Percentiles rank a stretch among this genome's conserved stretches.
These are phyloP conservation scores for Delphinus delphis DNA, from an alignment of 2,113 vertebrate genomes.

Conservation along the genomic window DNA sequence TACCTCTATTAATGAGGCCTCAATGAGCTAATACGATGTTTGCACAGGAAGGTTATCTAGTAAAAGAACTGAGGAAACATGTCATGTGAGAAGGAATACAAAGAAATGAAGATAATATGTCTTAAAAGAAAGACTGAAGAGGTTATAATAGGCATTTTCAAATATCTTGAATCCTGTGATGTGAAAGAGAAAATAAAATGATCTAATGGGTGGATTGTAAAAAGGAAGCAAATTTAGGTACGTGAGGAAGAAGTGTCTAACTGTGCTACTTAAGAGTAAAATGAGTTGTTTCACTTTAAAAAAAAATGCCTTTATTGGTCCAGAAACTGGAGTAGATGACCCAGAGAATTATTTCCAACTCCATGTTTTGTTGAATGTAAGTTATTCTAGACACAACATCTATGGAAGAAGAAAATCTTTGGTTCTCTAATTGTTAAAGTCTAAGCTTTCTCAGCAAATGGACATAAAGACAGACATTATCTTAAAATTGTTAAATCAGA, in stretches of 20 bases:
- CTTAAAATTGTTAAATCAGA: slow-evolving; percentile 14
- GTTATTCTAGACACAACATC: neutral
- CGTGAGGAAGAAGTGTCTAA: neutral
- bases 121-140: neutral
- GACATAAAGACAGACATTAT: neutral
- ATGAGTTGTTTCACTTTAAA: neutral
- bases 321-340: neutral
- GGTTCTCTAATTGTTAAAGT: slow-evolving; percentile 24
- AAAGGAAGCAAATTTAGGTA: neutral
- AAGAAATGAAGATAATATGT: neutral
- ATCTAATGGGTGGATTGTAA: neutral
- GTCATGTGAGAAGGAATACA: neutral
- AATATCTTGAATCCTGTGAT: neutral
- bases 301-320: neutral
- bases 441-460: neutral
- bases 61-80: neutral
- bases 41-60: neutral
- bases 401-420: neutral
- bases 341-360: neutral
- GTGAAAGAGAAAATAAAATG: neutral
- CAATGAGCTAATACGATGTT: neutral
- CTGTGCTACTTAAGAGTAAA: neutral
- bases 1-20: neutral
- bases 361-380: neutral
- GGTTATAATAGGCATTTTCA: neutral